Conservation (phyloP, 2,113 vertebrate species). For the Gopherus evgoodei region DNA sequence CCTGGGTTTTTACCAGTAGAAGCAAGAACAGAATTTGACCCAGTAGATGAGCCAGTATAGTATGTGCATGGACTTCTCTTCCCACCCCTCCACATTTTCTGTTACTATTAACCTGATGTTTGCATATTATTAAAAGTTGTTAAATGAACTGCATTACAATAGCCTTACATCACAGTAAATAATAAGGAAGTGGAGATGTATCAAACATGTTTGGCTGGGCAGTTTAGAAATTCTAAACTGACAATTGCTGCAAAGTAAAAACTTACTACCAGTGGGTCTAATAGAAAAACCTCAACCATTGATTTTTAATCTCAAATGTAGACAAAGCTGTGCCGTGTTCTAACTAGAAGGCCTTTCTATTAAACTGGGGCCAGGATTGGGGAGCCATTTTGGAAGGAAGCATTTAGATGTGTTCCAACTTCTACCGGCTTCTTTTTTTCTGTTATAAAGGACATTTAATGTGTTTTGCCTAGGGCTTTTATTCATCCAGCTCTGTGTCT, state of each 20-base stretch:
- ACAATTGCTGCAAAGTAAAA: too few relatives aligned
- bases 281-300: too few relatives aligned
- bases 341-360: background rate
- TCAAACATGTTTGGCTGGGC: background rate
- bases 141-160: background rate
- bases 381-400: background rate
- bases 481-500: fast-evolving
- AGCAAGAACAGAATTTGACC: background rate
- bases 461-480: background rate
- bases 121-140: background rate
- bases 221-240: background rate
- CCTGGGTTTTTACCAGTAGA: fast-evolving
- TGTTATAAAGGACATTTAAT: too few relatives aligned
- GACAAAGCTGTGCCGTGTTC: background rate
- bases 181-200: background rate
- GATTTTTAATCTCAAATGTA: too few relatives aligned
- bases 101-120: background rate
- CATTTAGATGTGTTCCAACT: fast-evolving
- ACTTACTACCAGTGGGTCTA: too few relatives aligned
- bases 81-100: background rate
- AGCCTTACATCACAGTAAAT: background rate
- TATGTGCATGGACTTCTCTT: background rate
- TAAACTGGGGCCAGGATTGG: background rate
- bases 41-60: background rate
- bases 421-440: background rate